phyloP scores from a whole-genome alignment of 2,888 invertebrate genomes.

The Xiphydria camelus region DNA sequence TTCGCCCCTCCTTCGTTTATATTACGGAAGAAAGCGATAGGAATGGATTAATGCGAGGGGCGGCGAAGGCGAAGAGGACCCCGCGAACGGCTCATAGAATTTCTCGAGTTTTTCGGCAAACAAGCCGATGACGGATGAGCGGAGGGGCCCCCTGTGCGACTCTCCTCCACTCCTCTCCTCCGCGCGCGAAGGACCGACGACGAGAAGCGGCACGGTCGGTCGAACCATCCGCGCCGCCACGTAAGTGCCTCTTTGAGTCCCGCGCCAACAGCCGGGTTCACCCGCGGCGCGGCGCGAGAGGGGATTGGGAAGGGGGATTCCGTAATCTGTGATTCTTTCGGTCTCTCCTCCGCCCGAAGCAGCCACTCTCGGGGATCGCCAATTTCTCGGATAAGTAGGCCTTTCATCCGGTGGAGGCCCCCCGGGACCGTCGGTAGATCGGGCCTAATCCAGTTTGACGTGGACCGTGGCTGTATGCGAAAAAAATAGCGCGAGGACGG shows the following conservation, averaged over 20 bases:
- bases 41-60: no score
- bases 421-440: neutral
- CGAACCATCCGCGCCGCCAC: constrained; percentile 14
- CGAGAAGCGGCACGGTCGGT: no score
- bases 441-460: constrained; percentile 43
- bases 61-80: neutral
- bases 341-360: no score
- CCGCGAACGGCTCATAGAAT: neutral
- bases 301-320: constrained; percentile 16
- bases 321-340: constrained; percentile 50
- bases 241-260: constrained; percentile 38
- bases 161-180: neutral
- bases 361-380: constrained; percentile 25
- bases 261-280: constrained; percentile 7
- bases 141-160: constrained; percentile 6
- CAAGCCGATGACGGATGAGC: constrained; percentile 28
- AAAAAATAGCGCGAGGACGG: no score
- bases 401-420: constrained; percentile 29
- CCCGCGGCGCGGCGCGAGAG: neutral
- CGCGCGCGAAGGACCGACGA: no score
- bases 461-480: no score
- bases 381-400: constrained; percentile 42
- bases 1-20: no score
- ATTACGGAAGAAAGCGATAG: no score
- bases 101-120: constrained; percentile 27